A percentile compares a stretch with the other conserved stretches of the same genome.
Evolutionary conservation across 2,888 invertebrate species (phyloP).

Genomic region (Crocallis elinguaria): DNA sequence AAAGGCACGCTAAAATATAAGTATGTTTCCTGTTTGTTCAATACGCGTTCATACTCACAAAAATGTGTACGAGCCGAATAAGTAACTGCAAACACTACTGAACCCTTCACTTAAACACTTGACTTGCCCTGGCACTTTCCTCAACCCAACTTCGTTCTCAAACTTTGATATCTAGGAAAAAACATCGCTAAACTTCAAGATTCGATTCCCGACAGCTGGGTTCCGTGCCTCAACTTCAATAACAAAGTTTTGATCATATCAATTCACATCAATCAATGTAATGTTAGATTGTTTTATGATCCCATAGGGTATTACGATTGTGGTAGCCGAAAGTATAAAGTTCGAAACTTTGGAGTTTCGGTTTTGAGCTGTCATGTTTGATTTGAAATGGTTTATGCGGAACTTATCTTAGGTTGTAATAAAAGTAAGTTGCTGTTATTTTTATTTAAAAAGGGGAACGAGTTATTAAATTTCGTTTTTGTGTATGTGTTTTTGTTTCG

Average conservation of each 20-base stretch:
- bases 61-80: too few species aligned
- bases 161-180: constrained; percentile 44
- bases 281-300: constrained; percentile 49
- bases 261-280: constrained; percentile 56
- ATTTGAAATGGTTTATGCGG: background rate
- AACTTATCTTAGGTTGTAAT: too few species aligned
- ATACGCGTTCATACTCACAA: too few species aligned
- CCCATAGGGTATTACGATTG: constrained; percentile 30
- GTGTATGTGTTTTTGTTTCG: too few species aligned
- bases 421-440: too few species aligned
- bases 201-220: constrained; percentile 45
- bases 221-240: constrained; percentile 42
- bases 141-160: constrained; percentile 34
- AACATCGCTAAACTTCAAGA: constrained; percentile 45
- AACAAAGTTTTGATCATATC: constrained; percentile 57
- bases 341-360: constrained; percentile 2
- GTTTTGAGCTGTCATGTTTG: constrained; percentile 1
- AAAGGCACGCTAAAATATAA: too few species aligned
- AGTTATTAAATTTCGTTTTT: too few species aligned
- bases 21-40: too few species aligned
- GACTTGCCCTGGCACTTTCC: constrained; percentile 40
- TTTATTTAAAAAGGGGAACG: too few species aligned
- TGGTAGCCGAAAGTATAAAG: constrained; percentile 19
- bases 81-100: background rate
- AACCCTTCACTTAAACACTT: constrained; percentile 27